Evolutionary conservation across 53 echinoderm and acorn worm genomes (phyloP).

Genomic region (Astropecten irregularis): DNA sequence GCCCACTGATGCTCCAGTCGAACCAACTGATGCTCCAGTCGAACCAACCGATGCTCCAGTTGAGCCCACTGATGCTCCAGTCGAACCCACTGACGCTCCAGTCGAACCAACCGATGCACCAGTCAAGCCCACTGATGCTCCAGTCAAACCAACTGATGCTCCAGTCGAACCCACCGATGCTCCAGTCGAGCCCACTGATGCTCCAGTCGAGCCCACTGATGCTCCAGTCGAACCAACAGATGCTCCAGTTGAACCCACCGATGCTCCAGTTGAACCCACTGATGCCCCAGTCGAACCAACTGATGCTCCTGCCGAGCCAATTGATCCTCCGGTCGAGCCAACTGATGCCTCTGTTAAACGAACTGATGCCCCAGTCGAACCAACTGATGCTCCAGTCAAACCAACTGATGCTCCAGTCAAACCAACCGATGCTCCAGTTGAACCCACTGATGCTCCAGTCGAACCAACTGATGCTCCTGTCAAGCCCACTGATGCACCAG

Average conservation of each 20-base stretch:
- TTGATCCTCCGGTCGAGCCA: no score
- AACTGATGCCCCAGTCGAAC: no score
- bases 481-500: no score
- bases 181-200: background rate
- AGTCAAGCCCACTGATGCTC: background rate
- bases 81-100: conserved; percentile 19
- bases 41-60: background rate
- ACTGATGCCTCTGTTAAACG: no score
- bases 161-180: background rate
- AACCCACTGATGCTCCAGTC: no score
- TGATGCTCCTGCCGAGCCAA: background rate
- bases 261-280: background rate
- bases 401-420: no score
- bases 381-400: no score
- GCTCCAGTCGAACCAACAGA: background rate
- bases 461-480: no score
- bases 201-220: background rate
- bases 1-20: background rate
- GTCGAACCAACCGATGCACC: conserved; percentile 4
- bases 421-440: no score
- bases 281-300: background rate
- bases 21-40: background rate
- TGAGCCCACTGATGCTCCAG: background rate
- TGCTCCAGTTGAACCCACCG: background rate
- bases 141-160: background rate